These are phyloP conservation scores for Oegoconia quadripuncta DNA, from an alignment of 2,888 invertebrate genomes.

Conservation along the genomic window DNA sequence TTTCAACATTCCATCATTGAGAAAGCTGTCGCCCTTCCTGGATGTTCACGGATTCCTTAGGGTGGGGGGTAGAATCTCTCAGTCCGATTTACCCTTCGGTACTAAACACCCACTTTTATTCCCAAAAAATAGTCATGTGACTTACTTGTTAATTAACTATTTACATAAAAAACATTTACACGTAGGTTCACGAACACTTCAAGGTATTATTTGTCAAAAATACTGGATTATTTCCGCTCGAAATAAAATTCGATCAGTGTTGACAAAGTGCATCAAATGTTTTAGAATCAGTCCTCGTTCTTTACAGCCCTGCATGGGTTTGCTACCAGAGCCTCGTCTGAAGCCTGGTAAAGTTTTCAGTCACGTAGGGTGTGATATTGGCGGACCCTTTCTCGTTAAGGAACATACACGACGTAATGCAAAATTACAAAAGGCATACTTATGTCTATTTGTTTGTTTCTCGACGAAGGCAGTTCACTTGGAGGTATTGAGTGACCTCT, in stretches of 20 bases:
- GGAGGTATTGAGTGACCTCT: neutral
- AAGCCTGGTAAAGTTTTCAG: neutral
- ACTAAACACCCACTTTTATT: neutral
- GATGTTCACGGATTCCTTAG: neutral
- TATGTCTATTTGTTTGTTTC: neutral
- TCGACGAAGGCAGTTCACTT: neutral
- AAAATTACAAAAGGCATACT: neutral
- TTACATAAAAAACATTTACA: neutral
- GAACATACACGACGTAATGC: neutral
- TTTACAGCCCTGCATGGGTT: neutral
- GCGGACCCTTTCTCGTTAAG: neutral
- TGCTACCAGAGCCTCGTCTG: neutral
- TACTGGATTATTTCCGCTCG: constrained; percentile 1
- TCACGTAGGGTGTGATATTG: neutral
- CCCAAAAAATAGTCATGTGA: neutral
- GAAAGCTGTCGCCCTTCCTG: neutral
- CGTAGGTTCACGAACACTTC: neutral
- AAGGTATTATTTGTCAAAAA: neutral
- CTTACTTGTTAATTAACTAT: neutral
- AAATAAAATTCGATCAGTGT: neutral
- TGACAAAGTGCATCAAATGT: neutral
- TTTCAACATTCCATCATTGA: neutral
- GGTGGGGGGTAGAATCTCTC: neutral
- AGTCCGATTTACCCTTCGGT: neutral
- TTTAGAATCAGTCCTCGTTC: neutral